phyloP scores from a whole-genome alignment of 2,113 vertebrate genomes.

The Chlorodrepanis virens region DNA sequence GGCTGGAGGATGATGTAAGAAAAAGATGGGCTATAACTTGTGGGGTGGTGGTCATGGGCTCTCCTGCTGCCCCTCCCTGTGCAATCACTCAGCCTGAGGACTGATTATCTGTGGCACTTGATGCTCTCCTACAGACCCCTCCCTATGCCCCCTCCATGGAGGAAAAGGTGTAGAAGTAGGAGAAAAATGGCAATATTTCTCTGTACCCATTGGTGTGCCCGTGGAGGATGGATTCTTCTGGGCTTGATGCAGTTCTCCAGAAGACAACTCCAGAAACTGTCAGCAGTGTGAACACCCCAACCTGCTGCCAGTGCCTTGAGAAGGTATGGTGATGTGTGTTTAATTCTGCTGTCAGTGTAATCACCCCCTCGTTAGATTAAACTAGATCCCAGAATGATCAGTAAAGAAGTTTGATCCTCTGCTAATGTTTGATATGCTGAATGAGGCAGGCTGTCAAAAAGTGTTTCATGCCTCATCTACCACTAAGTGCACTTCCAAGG shows the following conservation, averaged over 20 bases:
- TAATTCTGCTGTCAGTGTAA: not conserved
- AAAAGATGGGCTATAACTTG: not conserved
- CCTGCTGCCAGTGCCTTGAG: not conserved
- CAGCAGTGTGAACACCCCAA: not conserved
- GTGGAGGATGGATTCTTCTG: not conserved
- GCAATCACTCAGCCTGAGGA: rapidly evolving
- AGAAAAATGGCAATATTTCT: not conserved
- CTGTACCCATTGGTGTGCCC: not conserved
- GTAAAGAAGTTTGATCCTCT: not conserved
- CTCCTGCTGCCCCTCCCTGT: not conserved
- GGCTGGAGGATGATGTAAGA: not conserved
- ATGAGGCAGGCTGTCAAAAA: not conserved
- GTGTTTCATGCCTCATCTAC: slow-evolving; percentile 1
- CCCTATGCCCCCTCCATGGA: rapidly evolving
- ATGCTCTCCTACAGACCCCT: not conserved
- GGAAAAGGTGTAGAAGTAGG: not conserved
- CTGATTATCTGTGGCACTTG: not conserved
- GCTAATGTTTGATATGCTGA: not conserved
- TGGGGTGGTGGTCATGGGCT: not conserved
- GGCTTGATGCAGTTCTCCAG: not conserved
- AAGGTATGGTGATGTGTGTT: rapidly evolving
- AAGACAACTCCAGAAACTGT: not conserved
- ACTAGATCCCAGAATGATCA: not conserved
- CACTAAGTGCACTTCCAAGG: not conserved
- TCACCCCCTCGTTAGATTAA: not conserved